phyloP scores from a whole-genome alignment of 2,888 invertebrate genomes.

The Drosophila falleni region DNA sequence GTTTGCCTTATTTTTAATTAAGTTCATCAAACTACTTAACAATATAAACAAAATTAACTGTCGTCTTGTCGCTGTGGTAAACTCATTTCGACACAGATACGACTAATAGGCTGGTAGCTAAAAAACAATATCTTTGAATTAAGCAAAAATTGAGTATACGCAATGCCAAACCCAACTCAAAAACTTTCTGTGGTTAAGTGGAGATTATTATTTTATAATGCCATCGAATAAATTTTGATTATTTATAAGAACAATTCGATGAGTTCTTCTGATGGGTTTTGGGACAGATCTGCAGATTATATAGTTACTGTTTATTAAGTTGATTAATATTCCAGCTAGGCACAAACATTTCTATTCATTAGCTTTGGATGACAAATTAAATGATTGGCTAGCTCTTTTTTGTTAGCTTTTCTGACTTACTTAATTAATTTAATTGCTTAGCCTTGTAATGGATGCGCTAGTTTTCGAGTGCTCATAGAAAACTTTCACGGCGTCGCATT shows the following conservation, averaged over 20 bases:
- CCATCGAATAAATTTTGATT: background rate
- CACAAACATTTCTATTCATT: constrained; percentile 20
- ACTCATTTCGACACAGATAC: constrained; percentile 17
- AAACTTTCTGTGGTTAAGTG: constrained; percentile 21
- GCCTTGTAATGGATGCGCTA: constrained; percentile 29
- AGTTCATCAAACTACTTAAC: constrained; percentile 76
- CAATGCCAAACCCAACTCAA: constrained; percentile 21
- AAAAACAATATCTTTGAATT: constrained; percentile 2
- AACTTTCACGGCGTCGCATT: constrained; percentile 65
- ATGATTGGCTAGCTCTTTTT: constrained; percentile 2
- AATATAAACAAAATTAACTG: constrained; percentile 75
- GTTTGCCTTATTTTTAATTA: constrained; percentile 78
- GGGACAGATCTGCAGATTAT: background rate
- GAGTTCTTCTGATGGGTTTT: background rate
- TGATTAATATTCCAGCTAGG: constrained; percentile 3
- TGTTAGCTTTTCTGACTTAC: background rate
- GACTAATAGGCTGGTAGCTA: constrained; percentile 1
- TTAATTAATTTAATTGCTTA: constrained; percentile 50
- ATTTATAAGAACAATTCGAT: background rate
- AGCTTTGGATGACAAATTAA: constrained; percentile 14
- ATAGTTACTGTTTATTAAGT: background rate
- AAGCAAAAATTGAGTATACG: constrained; percentile 15
- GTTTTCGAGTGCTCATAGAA: constrained; percentile 40
- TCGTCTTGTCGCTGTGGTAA: constrained; percentile 27
- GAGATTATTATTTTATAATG: constrained; percentile 22